Conservation (phyloP, 2,797 vertebrate genomes). For the Rhadinocentrus ornatus region DNA sequence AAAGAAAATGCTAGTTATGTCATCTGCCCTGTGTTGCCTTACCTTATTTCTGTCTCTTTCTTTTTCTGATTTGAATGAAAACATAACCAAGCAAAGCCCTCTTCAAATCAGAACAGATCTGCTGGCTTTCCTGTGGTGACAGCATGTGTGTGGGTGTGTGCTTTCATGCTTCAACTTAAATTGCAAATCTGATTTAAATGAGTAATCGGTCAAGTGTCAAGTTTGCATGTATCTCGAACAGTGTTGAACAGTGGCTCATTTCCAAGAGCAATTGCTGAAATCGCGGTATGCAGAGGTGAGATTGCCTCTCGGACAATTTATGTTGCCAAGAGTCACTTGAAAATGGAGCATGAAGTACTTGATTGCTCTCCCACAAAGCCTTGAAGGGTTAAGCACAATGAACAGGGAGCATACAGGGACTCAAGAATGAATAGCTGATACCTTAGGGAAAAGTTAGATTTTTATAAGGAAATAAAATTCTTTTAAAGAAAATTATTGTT, state of each 20-base stretch:
- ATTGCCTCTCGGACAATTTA: conserved; percentile 16
- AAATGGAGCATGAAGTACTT: conserved; percentile 11
- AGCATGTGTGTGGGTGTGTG: conserved; percentile 70
- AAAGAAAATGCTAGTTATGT: conserved; percentile 30
- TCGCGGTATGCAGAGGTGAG: neutral
- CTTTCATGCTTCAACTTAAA: conserved; percentile 55
- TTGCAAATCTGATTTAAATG: conserved; percentile 52
- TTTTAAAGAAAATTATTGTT: conserved; percentile 19
- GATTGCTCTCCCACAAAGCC: conserved; percentile 15
- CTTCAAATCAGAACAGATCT: conserved; percentile 38
- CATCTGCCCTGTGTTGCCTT: conserved; percentile 18
- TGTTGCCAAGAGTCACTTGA: conserved; percentile 21
- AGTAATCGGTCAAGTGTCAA: conserved; percentile 41
- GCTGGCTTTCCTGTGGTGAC: conserved; percentile 36
- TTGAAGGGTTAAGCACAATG: conserved; percentile 9
- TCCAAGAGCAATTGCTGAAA: conserved; percentile 2
- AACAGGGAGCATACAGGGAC: conserved; percentile 23
- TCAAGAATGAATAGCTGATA: conserved; percentile 29
- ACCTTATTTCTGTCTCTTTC: neutral
- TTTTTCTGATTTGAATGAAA: conserved; percentile 9
- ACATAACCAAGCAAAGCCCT: conserved; percentile 17
- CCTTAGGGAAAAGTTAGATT: conserved; percentile 21
- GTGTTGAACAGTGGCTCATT: conserved; percentile 10
- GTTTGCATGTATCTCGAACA: conserved; percentile 22
- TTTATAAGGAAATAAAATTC: conserved; percentile 9